Evolutionary conservation across 2,113 vertebrate genomes (phyloP).

Genomic region (Boulengeromyrus knoepffleri): DNA sequence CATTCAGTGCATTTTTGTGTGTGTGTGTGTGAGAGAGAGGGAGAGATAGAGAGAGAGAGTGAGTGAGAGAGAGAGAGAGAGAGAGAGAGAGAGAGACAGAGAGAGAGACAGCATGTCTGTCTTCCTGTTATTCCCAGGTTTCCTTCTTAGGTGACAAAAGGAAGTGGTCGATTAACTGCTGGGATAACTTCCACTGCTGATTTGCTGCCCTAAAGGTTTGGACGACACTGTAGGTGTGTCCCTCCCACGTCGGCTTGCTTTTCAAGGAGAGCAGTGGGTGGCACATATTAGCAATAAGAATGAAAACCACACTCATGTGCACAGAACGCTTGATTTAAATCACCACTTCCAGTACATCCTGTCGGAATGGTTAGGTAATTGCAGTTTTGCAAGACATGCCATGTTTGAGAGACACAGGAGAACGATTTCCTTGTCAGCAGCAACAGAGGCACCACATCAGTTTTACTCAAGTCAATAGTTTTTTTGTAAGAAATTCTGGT

Average conservation of each 20-base stretch:
- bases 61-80: not conserved
- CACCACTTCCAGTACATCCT: not conserved
- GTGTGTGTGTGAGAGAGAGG: not conserved
- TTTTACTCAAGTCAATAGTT: not conserved
- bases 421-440: not conserved
- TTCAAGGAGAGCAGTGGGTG: not conserved
- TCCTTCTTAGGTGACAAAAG: not conserved
- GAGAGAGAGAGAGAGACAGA: not conserved
- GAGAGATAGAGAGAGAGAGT: not conserved
- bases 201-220: not conserved
- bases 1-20: not conserved
- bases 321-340: not conserved
- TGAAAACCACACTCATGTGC: not conserved
- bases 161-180: not conserved
- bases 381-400: not conserved
- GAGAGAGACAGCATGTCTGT: not conserved
- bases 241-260: not conserved
- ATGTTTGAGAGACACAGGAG: not conserved
- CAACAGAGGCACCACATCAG: not conserved
- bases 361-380: not conserved
- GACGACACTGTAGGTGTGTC: not conserved
- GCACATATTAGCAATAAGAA: not conserved
- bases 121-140: conserved; percentile 7
- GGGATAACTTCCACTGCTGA: not conserved
- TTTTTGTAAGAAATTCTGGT: not conserved